Evolutionary conservation across 2,888 invertebrate genomes (phyloP).

Genomic region (Notodonta ziczac): DNA sequence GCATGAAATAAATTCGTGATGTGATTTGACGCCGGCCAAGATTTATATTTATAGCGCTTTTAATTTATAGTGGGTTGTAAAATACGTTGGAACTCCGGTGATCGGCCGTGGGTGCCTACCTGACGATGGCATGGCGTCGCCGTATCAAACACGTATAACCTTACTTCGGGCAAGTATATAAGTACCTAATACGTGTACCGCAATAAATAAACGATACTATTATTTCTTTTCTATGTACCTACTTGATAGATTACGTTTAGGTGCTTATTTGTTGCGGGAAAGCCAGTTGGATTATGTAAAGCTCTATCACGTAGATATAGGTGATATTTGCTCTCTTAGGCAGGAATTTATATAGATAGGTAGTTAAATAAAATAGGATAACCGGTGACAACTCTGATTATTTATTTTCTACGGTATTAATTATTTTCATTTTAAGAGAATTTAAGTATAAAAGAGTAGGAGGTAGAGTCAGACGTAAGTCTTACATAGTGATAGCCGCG

Average conservation of each 20-base stretch:
- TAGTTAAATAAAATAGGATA: no score
- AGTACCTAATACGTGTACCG: constrained; percentile 13
- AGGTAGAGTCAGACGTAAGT: no score
- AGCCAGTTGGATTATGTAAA: neutral
- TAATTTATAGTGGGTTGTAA: constrained; percentile 76
- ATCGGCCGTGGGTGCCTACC: constrained; percentile 57
- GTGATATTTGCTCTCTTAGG: no score
- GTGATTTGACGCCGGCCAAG: constrained; percentile 73
- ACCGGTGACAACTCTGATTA: no score
- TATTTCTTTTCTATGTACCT: constrained; percentile 15
- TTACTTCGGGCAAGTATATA: constrained; percentile 6
- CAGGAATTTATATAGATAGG: no score
- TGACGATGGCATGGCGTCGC: constrained; percentile 37
- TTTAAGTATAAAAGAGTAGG: no score
- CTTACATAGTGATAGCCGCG: no score
- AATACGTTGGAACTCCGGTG: constrained; percentile 68
- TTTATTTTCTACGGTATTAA: no score
- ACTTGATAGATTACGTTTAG: neutral
- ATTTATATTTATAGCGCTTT: constrained; percentile 79
- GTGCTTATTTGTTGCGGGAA: neutral
- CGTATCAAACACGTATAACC: constrained; percentile 25
- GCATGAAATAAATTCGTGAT: constrained; percentile 69
- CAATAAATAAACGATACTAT: constrained; percentile 17
- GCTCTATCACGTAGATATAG: no score
- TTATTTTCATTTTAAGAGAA: no score